Evolutionary conservation across 2,113 vertebrate species (phyloP).

Genomic region (Pithys albifrons): DNA sequence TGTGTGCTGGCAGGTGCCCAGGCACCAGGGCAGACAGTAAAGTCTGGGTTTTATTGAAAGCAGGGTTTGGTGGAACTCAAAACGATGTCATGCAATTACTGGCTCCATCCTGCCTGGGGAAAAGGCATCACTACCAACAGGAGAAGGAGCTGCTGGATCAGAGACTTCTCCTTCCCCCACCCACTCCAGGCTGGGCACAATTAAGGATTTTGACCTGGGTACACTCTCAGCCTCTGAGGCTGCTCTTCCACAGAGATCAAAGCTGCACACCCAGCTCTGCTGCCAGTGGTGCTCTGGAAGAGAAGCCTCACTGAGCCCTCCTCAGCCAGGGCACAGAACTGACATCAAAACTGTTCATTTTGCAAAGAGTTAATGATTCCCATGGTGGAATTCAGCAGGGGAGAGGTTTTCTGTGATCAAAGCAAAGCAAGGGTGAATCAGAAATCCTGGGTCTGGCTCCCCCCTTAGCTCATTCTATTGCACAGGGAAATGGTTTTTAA

Average conservation of each 20-base stretch:
- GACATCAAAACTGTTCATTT: background rate
- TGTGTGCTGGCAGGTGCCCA: background rate
- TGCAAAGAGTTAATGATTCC: background rate
- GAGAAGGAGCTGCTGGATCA: background rate
- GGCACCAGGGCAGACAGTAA: background rate
- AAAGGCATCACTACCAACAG: background rate
- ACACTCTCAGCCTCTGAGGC: background rate
- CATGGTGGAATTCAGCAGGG: background rate
- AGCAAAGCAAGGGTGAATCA: background rate
- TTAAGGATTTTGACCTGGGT: background rate
- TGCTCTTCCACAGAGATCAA: background rate
- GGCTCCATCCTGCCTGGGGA: background rate
- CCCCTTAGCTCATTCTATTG: background rate
- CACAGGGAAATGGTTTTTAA: background rate
- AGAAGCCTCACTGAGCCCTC: background rate
- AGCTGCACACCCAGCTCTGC: background rate
- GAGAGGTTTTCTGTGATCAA: background rate
- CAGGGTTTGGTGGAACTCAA: background rate
- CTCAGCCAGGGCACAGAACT: background rate
- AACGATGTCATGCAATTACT: fast-evolving
- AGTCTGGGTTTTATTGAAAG: background rate
- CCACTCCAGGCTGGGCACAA: background rate
- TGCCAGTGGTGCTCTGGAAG: background rate
- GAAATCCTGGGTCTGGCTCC: background rate
- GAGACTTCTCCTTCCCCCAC: background rate